Percentiles rank a stretch among this genome's conserved stretches.
These are phyloP conservation scores for Pterocles orientalis DNA, from an alignment of 2,113 vertebrate genomes.

Conservation along the genomic window DNA sequence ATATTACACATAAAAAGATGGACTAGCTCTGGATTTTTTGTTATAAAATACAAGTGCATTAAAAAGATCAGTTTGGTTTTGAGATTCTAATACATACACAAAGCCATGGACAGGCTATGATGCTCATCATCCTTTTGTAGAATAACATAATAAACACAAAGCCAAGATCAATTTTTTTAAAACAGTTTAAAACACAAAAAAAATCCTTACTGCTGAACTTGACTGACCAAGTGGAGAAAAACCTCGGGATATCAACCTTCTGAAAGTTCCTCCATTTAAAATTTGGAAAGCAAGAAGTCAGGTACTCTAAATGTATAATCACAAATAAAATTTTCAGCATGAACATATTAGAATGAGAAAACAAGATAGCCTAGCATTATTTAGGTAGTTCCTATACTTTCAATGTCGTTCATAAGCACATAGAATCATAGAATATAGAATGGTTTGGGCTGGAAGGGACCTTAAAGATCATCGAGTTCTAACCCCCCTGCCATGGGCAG, in stretches of 20 bases:
- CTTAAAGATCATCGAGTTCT: too few relatives aligned
- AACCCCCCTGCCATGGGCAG: too few relatives aligned
- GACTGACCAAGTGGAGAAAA: background rate
- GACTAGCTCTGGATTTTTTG: background rate
- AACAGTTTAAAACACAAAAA: background rate
- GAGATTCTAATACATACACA: background rate
- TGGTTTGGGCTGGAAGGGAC: too few relatives aligned
- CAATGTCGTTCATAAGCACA: background rate
- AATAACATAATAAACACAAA: background rate
- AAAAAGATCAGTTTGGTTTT: background rate
- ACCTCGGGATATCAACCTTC: background rate
- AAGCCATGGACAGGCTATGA: background rate
- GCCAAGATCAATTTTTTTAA: rapidly evolving
- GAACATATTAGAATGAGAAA: background rate
- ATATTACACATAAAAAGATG: background rate
- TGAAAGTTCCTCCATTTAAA: background rate
- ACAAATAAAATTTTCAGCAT: background rate
- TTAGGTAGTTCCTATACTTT: background rate
- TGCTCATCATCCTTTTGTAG: background rate
- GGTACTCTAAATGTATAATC: background rate
- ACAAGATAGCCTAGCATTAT: background rate
- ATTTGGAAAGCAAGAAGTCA: background rate
- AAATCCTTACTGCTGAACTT: background rate
- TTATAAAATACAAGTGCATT: background rate
- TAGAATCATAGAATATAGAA: background rate